Evolutionary conservation across 1,140 invertebrate species (phyloP), one percentile per base, ranked within the genome.

Genomic region (Ips nitidus): DNA sequence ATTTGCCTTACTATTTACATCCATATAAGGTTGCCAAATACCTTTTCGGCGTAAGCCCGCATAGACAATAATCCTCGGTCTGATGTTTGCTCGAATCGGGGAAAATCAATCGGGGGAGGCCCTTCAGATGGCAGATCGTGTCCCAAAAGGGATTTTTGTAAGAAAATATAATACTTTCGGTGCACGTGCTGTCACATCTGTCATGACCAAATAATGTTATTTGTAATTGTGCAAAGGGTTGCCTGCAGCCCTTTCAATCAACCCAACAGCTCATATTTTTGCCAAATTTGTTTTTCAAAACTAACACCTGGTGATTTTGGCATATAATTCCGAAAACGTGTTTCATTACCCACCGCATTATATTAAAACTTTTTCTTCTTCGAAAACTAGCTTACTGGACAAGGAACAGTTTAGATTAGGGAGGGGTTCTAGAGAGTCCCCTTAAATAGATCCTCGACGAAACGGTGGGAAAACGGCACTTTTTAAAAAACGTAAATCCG

Each of bases 221-320:
- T 59, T 61, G 66, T 37, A 52, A 59, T 68, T 68, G 66, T 68
- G 66, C 66, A 68, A 68, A 68, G 66, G 66, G 66, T 68, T 68
- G 50, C 39, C 5, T 22, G 47, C 52, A 38, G 45, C 22, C 22
- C 22, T 22, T 22, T 22, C 22, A 22, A 22, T 22, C 22, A 22
- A 22, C 22, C 22, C 22, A 22, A 22, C 22, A 22, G 22, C 0
- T 22, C 22, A 22, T 22, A 22, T 22, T 22, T 22, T 22, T 22
- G 22, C 22, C 22, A 22, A 22, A 22, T 22, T 22, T 22, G 22
- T 22, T 22, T 22, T 22, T 22, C 22, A 22, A 22, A 22, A 22
- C 22, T 22, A 22, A 22, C 22, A 22, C 22, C 22, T 22, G 22
- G 22, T 22, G 22, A 22, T 22, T 22, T 22, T 22, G 22, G 22